Evolutionary conservation across 2,113 vertebrate species (phyloP), one percentile per base, ranked within the genome.

Genomic region (Saccopteryx bilineata): DNA sequence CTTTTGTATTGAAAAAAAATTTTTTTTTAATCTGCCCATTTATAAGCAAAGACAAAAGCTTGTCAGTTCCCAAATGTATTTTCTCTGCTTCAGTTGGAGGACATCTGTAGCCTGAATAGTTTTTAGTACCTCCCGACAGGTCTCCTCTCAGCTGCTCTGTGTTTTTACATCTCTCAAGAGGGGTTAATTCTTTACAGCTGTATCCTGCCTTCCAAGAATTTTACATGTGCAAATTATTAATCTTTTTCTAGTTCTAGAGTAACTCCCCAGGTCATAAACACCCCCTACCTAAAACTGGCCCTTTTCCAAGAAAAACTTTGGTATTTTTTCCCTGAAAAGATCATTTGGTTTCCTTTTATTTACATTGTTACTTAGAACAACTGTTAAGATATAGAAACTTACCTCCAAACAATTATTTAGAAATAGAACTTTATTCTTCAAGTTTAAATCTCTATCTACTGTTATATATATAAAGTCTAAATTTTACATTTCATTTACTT

Each of bases 161-260:
- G 98, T 98, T 98, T 98, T 98, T 98, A 98, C 98, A 97, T 99
- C 98, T 98, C 98, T 98, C 98, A 98, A 98, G 98, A 98, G 98
- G 98, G 98, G 98, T 99, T 99, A 99, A 99, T 99, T 98, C 98
- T 98, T 99, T 99, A 98, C 98, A 99, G 98, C 98, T 99, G 98
- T 97, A 95, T 98, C 98, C 97, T 98, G 98, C 98, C 98, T 98
- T 98, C 98, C 97, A 98, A 96, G 98, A 98, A 97, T 98, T 98
- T 98, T 98, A 98, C 98, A 98, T 98, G 98, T 99, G 99, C 98
- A 99, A 99, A 99, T 99, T 99, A 98, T 99, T 99, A 98, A 99
- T 99, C 98, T 98, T 98, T 97, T 98, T 98, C 98, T 98, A 98
- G 98, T 98, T 98, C 98, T 98, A 98, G 97, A 98, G 98, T 98